Base-by-base conservation (phyloP, 37 sponge, comb jelly and placozoan species). In the Petrosia ficiformis region DNA sequence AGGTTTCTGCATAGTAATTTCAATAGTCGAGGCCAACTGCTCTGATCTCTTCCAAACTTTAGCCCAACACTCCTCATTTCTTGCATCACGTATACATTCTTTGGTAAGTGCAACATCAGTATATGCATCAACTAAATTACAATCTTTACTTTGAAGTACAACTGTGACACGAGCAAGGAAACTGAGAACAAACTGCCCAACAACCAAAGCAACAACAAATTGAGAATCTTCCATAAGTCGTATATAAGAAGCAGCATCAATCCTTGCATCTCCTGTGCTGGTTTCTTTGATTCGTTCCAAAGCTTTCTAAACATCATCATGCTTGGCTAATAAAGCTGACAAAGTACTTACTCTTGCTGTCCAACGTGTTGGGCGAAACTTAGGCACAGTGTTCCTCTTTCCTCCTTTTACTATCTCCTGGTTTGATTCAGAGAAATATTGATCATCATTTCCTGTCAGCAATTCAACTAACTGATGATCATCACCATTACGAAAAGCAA, bases 111-210 rank as follows among this genome's bases (percentile, higher is more conserved):
- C 57, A 42, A 68, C 70, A 78, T 78, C 70, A 68, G 30, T 28
- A 48, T 78, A 78, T 52, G 79, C 79, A 54, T 11, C 70, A n/a
- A 39, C 79, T 25, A 78, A 26, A 52, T 78, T 68, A 11, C 79
- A 78, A 21, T 42, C 34, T 24, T 3, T 30, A 42, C 70, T 68
- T 64, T 78, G 79, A 26, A 78, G 70, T 32, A 71, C 19, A 56
- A 39, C 37, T 5, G 57, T 68, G 21, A 78, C 70, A 42, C 70
- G 10, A 39, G 59, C 70, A 44, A 68, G 57, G 25, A 68, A 78
- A 39, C 70, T 78, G 40, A 78, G 57, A 21, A 78, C 64, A 68
- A 78, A 78, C 59, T 78, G 70, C n/a, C 70, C 38, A 25, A 78
- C 79, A 24, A 39, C 38, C 54, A 78, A 60, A n/a, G n/a, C n/a